A percentile compares a stretch with the other conserved stretches of the same genome.
Conservation (phyloP, 2,113 vertebrate genomes). For the Apistogramma diplotaenia region DNA sequence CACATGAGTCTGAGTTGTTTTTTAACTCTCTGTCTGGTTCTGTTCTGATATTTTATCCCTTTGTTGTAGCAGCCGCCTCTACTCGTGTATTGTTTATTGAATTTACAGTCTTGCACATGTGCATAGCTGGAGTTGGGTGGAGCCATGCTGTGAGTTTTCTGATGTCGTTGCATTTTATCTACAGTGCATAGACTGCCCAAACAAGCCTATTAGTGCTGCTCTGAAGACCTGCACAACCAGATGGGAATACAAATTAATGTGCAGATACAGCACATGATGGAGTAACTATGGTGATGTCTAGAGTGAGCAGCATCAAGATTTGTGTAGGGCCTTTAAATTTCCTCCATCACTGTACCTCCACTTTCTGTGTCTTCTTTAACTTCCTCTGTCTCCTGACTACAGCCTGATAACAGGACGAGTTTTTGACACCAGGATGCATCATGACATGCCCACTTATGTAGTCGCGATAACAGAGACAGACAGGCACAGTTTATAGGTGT, state of each 20-base stretch:
- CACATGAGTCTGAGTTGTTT: neutral
- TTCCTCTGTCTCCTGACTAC: neutral
- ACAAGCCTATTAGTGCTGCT: neutral
- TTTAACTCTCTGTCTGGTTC: conserved; percentile 14
- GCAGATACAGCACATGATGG: fast-evolving
- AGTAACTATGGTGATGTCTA: neutral
- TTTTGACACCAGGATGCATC: conserved; percentile 18
- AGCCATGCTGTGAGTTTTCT: no score
- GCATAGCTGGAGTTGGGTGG: neutral
- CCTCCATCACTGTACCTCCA: neutral
- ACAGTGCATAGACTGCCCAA: neutral
- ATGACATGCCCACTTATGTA: neutral
- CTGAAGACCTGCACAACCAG: neutral
- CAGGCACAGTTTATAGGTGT: neutral
- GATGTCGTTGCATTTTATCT: neutral
- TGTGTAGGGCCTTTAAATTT: neutral
- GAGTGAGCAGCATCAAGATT: neutral
- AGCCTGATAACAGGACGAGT: neutral
- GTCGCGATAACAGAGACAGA: neutral
- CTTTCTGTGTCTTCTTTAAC: neutral
- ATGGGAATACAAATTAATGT: neutral
- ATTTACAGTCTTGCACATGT: neutral
- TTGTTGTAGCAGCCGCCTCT: neutral
- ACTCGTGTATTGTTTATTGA: fast-evolving
- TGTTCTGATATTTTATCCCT: neutral